phyloP scores from a whole-genome alignment of 2,797 vertebrate species.

The Arrhamphus sclerolepis region DNA sequence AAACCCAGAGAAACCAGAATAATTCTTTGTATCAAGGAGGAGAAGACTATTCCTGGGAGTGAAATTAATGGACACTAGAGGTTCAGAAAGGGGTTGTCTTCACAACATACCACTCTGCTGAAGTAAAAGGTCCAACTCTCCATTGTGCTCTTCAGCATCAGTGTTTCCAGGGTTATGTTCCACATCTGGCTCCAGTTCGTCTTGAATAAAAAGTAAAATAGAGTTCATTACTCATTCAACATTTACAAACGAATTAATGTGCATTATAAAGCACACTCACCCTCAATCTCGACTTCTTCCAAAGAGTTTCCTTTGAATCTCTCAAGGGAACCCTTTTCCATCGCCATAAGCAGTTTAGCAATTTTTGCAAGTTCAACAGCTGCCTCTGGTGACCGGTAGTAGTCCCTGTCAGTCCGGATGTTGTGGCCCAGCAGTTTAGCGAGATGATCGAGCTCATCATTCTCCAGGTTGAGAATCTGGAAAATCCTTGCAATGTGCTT shows the following conservation, averaged over 20 bases:
- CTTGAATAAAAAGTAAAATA: slow-evolving; percentile 24
- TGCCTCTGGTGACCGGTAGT: slow-evolving; percentile 51
- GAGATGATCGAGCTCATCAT: slow-evolving; percentile 54
- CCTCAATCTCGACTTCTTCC: slow-evolving; percentile 56
- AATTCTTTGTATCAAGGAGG: too few species aligned
- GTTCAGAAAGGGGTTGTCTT: background rate
- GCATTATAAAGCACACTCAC: slow-evolving; percentile 25
- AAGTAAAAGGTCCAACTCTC: background rate
- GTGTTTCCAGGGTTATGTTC: slow-evolving; percentile 14
- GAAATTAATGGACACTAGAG: background rate
- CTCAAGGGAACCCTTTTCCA: slow-evolving; percentile 59
- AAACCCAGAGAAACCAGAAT: too few species aligned
- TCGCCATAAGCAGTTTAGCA: slow-evolving; percentile 57
- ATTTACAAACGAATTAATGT: background rate
- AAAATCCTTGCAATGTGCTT: slow-evolving; percentile 63
- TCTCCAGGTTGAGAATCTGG: slow-evolving; percentile 66
- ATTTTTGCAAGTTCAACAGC: slow-evolving; percentile 66
- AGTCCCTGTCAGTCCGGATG: slow-evolving; percentile 49
- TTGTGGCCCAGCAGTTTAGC: slow-evolving; percentile 48
- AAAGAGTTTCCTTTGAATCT: slow-evolving; percentile 52
- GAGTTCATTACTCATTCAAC: background rate
- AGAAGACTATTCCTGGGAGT: background rate
- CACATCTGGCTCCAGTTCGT: slow-evolving; percentile 47
- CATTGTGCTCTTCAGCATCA: slow-evolving; percentile 1
- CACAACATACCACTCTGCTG: slow-evolving; percentile 23